A percentile compares a stretch with the other conserved stretches of the same genome.
Evolutionary conservation across 2,888 invertebrate species (phyloP).

Genomic region (Spicauda simplicius): DNA sequence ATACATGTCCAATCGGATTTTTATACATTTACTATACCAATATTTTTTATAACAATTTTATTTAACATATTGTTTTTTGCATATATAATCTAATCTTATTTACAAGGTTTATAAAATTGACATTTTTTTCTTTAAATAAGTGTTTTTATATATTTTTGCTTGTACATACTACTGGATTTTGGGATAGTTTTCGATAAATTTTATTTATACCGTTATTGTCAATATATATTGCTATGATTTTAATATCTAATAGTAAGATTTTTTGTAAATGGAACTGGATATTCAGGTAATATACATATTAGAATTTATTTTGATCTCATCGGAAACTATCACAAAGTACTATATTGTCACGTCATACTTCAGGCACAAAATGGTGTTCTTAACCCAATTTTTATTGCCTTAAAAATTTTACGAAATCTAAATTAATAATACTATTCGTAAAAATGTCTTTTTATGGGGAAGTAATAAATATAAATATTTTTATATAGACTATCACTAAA

Average conservation of each 20-base stretch:
- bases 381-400: conserved; percentile 80
- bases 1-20: conserved; percentile 63
- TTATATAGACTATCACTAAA: conserved; percentile 75
- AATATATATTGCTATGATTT: neutral
- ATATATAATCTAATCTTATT: conserved; percentile 75
- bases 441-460: conserved; percentile 82
- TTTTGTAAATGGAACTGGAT: neutral
- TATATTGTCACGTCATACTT: conserved; percentile 72
- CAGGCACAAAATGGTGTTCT: conserved; percentile 81
- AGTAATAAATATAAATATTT: conserved; percentile 80
- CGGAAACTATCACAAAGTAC: conserved; percentile 57
- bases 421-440: conserved; percentile 85
- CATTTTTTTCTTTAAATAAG: conserved; percentile 68
- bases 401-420: conserved; percentile 76
- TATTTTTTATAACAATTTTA: conserved; percentile 73
- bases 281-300: neutral
- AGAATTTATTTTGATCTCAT: conserved; percentile 38
- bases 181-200: conserved; percentile 59
- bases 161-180: conserved; percentile 53
- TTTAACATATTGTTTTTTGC: conserved; percentile 67
- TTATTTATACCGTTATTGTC: conserved; percentile 13
- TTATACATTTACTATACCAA: conserved; percentile 69
- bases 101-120: conserved; percentile 81
- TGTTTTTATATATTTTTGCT: conserved; percentile 57
- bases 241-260: neutral